Percentiles rank a stretch among this genome's conserved stretches.
phyloP scores from a whole-genome alignment of 2,888 invertebrate species.

The Drosophila falleni region DNA sequence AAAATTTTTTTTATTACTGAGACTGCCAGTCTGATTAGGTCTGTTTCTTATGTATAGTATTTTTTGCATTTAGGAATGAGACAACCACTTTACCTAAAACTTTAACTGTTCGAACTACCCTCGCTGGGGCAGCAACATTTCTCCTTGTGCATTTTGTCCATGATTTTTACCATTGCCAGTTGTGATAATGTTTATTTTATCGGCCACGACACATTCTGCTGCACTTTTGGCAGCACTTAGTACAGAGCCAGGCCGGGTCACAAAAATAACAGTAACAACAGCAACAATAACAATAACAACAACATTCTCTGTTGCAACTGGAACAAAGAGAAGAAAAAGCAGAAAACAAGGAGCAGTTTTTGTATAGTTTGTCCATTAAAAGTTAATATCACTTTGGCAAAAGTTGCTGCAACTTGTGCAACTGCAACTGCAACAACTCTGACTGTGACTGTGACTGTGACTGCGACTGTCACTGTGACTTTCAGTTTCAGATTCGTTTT shows the following conservation, averaged over 20 bases:
- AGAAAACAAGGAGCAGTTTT: slow-evolving; percentile 68
- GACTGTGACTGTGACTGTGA: slow-evolving; percentile 2
- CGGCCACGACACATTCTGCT: slow-evolving; percentile 81
- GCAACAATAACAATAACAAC: not conserved
- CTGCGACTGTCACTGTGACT: slow-evolving; percentile 47
- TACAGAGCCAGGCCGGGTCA: slow-evolving; percentile 67
- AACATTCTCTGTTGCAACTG: slow-evolving; percentile 5
- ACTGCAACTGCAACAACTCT: slow-evolving; percentile 17
- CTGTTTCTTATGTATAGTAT: too few relatives aligned
- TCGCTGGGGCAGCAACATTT: slow-evolving; percentile 39
- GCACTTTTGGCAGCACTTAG: slow-evolving; percentile 83
- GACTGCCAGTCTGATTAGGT: too few relatives aligned
- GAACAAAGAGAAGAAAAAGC: slow-evolving; percentile 17
- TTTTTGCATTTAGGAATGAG: too few relatives aligned
- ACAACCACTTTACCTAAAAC: too few relatives aligned
- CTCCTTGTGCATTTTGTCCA: slow-evolving; percentile 73
- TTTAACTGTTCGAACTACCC: slow-evolving; percentile 15
- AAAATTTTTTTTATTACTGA: too few relatives aligned
- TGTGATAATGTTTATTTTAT: slow-evolving; percentile 81
- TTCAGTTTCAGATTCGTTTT: slow-evolving; percentile 30
- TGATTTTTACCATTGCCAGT: slow-evolving; percentile 80
- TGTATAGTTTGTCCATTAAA: slow-evolving; percentile 81
- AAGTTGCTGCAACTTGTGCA: slow-evolving; percentile 60
- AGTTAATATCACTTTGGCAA: slow-evolving; percentile 82
- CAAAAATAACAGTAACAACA: slow-evolving; percentile 47